Conservation (phyloP, 2,113 vertebrate genomes). For the Vulpes vulpes region DNA sequence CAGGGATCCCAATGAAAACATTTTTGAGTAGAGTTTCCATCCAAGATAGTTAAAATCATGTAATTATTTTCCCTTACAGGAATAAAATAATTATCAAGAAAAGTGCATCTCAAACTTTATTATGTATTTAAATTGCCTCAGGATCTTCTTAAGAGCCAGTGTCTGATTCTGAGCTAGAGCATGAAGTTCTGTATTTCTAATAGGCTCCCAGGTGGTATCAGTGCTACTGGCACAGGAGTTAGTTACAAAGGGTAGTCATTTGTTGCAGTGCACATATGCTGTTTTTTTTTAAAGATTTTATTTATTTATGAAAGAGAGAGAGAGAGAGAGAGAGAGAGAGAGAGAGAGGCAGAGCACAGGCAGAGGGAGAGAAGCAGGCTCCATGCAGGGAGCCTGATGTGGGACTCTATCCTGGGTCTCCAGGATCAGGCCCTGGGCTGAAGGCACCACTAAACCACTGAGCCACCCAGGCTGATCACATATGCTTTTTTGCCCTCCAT, state of each 20-base stretch:
- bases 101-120: slow-evolving; percentile 24
- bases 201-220: not conserved
- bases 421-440: too few species aligned
- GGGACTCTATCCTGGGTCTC: too few species aligned
- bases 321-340: too few species aligned
- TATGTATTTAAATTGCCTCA: not conserved
- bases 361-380: too few species aligned
- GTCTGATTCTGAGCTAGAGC: not conserved
- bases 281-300: not conserved
- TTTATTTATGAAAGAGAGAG: too few species aligned
- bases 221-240: not conserved
- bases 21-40: not conserved
- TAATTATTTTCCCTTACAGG: not conserved
- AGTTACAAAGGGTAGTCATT: not conserved
- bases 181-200: not conserved
- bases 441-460: too few species aligned
- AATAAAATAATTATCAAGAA: slow-evolving; percentile 41
- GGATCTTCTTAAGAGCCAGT: slow-evolving; percentile 29
- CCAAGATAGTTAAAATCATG: not conserved
- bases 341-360: too few species aligned
- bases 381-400: too few species aligned
- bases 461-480: not conserved
- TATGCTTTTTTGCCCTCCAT: not conserved
- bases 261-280: not conserved
- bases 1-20: not conserved